phyloP scores from a whole-genome alignment of 2,113 vertebrate genomes.

The human region GRCh38 chr18:10538001-10538500 shows the following conservation, averaged over 20 bases:
- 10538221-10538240: not conserved
- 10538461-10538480: not conserved
- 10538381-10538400: not conserved
- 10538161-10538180: not conserved
- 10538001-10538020: not conserved
- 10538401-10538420: not conserved
- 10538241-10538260: not conserved
- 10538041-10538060: not conserved
- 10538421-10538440: not conserved
- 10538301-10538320: not conserved
- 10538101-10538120: not conserved
- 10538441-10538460: not conserved
- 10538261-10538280: not conserved
- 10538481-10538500: not conserved
- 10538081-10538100: not conserved
- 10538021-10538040: not conserved
- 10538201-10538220: not conserved
- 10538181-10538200: not conserved
- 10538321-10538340: no score
- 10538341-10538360: rapidly evolving
- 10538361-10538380: not conserved
- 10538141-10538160: not conserved
- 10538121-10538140: not conserved
- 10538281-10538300: no score
- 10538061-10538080: not conserved